Evolutionary conservation across 1,140 invertebrate species (phyloP), one percentile per base, ranked within the genome.

Genomic region (Chelonus insularis): DNA sequence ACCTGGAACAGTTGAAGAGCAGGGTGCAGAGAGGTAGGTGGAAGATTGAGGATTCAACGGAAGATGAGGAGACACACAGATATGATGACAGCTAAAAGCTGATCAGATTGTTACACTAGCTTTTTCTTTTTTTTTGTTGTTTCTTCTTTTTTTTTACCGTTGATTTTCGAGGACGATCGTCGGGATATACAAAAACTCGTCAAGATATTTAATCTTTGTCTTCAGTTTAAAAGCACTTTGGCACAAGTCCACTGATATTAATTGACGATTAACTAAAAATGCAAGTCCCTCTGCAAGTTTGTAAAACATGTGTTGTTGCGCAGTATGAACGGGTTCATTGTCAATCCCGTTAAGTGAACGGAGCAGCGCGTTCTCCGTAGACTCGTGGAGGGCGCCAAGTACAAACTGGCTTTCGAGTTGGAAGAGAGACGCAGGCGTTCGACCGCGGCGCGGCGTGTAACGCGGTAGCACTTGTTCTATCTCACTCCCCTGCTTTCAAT

Each of bases 361-460:
- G 47, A 14, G 20, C 11, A 7, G 14, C 47, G 14, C 14, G 14
- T 7, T 58, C 62, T 61, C 60, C 58, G 64, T 65, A 68, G 67
- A 69, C 70, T 70, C 70, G 68, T 67, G 63, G 64, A 72, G 75
- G 72, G 72, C 71, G 72, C 73, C 74, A 75, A 75, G 68, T 76
- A 77, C 67, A 68, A 79, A 79, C 76, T 77, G 75, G 65, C 75
- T 60, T 51, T 23, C n/a, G 57, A 60, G 48, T 60, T 60, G 47
- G 34, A 39, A 29, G 50, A 58, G 50, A 51, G 56, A 62, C 52
- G 52, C 60, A 51, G 60, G 57, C 56, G 57, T 61, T 68, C 63
- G 69, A 65, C 60, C 65, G 56, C 63, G 63, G 66, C 62, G 69
- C 68, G 66, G 64, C 66, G 69, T 69, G 74, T 70, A 72, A 72